These are phyloP conservation scores for Geodia barretti DNA, from an alignment of 37 sponge, comb jelly and placozoan genomes.

Conservation along the genomic window DNA sequence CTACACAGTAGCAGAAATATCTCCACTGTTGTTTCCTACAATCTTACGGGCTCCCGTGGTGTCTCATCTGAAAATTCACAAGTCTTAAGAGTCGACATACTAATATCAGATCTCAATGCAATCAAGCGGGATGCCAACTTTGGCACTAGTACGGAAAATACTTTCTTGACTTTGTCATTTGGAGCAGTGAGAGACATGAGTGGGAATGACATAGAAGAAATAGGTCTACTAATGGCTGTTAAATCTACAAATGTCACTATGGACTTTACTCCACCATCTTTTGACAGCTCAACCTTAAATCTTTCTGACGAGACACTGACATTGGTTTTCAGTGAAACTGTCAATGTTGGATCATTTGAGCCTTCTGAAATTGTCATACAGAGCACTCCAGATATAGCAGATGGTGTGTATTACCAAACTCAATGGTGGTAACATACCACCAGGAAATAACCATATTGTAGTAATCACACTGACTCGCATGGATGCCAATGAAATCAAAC, in stretches of 20 bases:
- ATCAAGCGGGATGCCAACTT: slow-evolving; percentile 63
- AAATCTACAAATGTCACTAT: slow-evolving; percentile 36
- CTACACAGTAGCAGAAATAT: slow-evolving; percentile 63
- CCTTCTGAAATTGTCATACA: slow-evolving; percentile 60
- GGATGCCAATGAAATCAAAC: slow-evolving; percentile 86
- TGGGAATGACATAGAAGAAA: slow-evolving; percentile 34
- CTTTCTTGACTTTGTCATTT: slow-evolving; percentile 51
- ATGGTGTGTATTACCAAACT: slow-evolving; percentile 37
- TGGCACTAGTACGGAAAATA: slow-evolving; percentile 65
- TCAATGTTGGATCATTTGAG: slow-evolving; percentile 48
- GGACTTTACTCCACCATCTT: slow-evolving; percentile 60
- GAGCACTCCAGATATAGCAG: slow-evolving; percentile 8
- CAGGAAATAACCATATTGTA: slow-evolving; percentile 59
- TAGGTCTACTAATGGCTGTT: slow-evolving; percentile 31
- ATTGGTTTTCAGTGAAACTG: slow-evolving; percentile 82
- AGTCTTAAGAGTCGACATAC: slow-evolving; percentile 43
- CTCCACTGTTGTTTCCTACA: slow-evolving; percentile 24
- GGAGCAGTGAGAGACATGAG: slow-evolving; percentile 81
- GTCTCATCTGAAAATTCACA: slow-evolving; percentile 34
- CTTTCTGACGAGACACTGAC: slow-evolving; percentile 58
- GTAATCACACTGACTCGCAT: slow-evolving; percentile 37
- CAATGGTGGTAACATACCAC: slow-evolving; percentile 57
- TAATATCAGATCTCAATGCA: slow-evolving; percentile 70
- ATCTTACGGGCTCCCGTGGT: slow-evolving; percentile 36
- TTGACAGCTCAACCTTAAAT: slow-evolving; percentile 60